Percentiles rank a stretch among this genome's conserved stretches.
These are phyloP conservation scores for Anticlea derivata DNA, from an alignment of 2,888 invertebrate genomes.

Conservation along the genomic window DNA sequence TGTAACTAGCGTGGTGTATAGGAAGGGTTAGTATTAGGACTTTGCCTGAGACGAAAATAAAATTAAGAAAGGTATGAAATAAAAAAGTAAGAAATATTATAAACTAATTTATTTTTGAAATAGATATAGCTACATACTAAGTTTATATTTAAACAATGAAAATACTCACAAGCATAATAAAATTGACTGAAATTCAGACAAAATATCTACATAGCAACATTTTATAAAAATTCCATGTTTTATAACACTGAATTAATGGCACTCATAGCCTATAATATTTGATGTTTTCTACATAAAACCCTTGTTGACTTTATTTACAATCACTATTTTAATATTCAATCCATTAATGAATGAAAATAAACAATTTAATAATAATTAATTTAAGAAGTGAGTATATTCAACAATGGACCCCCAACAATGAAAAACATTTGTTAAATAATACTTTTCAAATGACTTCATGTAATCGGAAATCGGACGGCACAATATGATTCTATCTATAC, in stretches of 20 bases:
- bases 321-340: conserved; percentile 9
- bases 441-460: too few species aligned
- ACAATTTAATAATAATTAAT: conserved; percentile 3
- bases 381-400: background rate
- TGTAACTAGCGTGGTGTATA: too few species aligned
- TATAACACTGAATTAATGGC: conserved; percentile 61
- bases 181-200: conserved; percentile 29
- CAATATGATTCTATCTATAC: too few species aligned
- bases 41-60: too few species aligned
- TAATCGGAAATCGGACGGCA: too few species aligned
- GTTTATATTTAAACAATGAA: conserved; percentile 27
- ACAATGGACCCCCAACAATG: too few species aligned
- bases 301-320: conserved; percentile 35
- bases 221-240: conserved; percentile 17
- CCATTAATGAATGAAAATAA: conserved; percentile 5
- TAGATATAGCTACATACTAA: conserved; percentile 33
- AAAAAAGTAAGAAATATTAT: conserved; percentile 2
- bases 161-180: conserved; percentile 29
- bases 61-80: background rate
- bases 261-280: conserved; percentile 78
- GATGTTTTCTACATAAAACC: conserved; percentile 35
- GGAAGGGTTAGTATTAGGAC: too few species aligned
- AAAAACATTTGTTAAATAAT: too few species aligned
- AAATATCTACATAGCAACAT: conserved; percentile 28
- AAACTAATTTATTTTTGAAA: conserved; percentile 28